Conservation (phyloP, 2,888 invertebrate genomes). For the Agrochola lota region DNA sequence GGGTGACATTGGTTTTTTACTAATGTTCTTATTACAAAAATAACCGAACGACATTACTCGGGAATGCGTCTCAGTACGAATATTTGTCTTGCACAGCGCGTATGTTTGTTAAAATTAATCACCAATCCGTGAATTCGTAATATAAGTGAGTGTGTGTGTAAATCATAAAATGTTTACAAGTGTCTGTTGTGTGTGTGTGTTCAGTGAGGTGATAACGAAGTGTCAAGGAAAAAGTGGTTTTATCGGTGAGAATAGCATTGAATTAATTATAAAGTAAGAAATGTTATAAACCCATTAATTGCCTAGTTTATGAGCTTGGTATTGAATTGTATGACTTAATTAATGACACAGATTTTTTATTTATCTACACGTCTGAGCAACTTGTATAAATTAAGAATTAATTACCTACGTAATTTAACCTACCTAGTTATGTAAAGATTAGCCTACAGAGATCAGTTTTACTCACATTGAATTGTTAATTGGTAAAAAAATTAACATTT, state of each 20-base stretch:
- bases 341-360: conserved; percentile 11
- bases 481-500: not conserved
- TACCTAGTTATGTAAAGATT: not conserved
- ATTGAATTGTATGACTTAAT: conserved; percentile 25
- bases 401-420: not conserved
- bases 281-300: conserved; percentile 33
- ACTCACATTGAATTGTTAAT: no score
- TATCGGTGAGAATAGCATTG: conserved; percentile 38
- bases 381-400: not conserved
- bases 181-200: conserved; percentile 10
- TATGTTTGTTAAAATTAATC: conserved; percentile 64
- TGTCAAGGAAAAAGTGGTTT: conserved; percentile 40
- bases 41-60: conserved; percentile 76
- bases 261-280: conserved; percentile 28
- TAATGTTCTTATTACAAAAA: conserved; percentile 83
- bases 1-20: conserved; percentile 80
- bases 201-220: conserved; percentile 39
- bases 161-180: conserved; percentile 17
- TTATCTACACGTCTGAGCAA: not conserved
- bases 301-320: conserved; percentile 32
- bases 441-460: not conserved
- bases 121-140: conserved; percentile 51
- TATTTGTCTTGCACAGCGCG: conserved; percentile 79
- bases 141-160: conserved; percentile 19
- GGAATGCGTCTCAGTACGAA: conserved; percentile 81